Base-by-base conservation (phyloP, 2,888 invertebrate species). In the Perithous albicinctus region DNA sequence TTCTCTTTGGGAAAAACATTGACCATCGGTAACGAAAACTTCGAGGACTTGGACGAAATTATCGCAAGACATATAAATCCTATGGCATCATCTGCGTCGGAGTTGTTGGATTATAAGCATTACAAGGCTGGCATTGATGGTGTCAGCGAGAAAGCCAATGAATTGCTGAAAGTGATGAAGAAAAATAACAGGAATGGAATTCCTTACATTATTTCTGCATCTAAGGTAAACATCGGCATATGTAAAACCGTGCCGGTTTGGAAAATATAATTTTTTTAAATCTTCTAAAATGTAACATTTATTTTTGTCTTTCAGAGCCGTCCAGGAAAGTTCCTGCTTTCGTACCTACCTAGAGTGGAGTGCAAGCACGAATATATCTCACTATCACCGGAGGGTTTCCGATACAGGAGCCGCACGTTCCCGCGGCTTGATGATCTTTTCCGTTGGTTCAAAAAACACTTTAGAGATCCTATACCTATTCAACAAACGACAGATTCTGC, bases 11-110 rank as follows among this genome's bases (percentile, higher is more conserved):
- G 99, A 70, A 95, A 95, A 88, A 95, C 94, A 91, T 94, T 99
- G 12, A 96, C 96, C 96, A 99, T 99, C 87, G 96, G 96, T 48
- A 96, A 95, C 80, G 97, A 99, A 89, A 98, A 99, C 90, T 99
- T 98, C 93, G 99, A 99, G 93, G 99, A 99, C 93, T 94, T 99
- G 38, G 99, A 99, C 93, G 99, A 99, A 96, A 99, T 99, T 80
- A 97, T 99, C 74, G 99, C 99, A 0, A 95, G 99, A 8, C 96
- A 98, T 93, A 96, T 99, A 4, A 98, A 97, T 79, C 99, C 99
- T 0, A 99, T 99, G 99, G 99, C 99, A 0, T 95, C 97, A 0
- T 96, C 96, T 90, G 98, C 98, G 0, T 95, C 98, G 1, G 99
- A 99, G 91, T 94, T 99, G 43, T 93, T 98, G 69, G 95, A 96